These are phyloP conservation scores for Dryomyza anilis DNA, from an alignment of 2,888 invertebrate genomes.

Conservation along the genomic window DNA sequence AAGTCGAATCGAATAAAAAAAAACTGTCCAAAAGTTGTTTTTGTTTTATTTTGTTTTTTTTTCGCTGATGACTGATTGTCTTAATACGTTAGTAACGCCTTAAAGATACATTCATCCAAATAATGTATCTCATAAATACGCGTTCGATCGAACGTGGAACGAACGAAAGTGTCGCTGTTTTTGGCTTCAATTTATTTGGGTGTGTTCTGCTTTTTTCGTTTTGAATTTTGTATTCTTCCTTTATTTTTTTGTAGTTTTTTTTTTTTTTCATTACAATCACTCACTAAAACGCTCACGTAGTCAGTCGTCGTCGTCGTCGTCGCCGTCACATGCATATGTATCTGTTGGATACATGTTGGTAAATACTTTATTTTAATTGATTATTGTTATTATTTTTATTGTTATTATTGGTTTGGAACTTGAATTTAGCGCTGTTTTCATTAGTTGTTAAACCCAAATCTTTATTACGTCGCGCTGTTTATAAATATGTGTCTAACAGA, in stretches of 20 bases:
- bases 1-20: background rate
- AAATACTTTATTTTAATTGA: background rate
- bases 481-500: too few relatives aligned
- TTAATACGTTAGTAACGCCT: constrained; percentile 25
- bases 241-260: too few relatives aligned
- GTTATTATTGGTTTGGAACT: background rate
- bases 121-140: constrained; percentile 25
- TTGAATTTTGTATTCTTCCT: too few relatives aligned
- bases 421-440: background rate
- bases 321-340: background rate
- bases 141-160: background rate
- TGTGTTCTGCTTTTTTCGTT: constrained; percentile 6
- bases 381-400: background rate
- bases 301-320: too few relatives aligned
- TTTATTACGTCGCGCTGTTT: too few relatives aligned
- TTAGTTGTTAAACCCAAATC: background rate
- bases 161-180: background rate
- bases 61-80: constrained; percentile 33
- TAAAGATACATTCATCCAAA: constrained; percentile 17
- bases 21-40: constrained; percentile 22
- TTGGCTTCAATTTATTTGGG: background rate
- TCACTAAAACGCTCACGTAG: background rate
- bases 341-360: background rate
- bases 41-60: constrained; percentile 10
- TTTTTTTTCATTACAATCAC: constrained; percentile 1